Conservation (phyloP, 2,113 vertebrate genomes). For the Gymnogyps californianus region DNA sequence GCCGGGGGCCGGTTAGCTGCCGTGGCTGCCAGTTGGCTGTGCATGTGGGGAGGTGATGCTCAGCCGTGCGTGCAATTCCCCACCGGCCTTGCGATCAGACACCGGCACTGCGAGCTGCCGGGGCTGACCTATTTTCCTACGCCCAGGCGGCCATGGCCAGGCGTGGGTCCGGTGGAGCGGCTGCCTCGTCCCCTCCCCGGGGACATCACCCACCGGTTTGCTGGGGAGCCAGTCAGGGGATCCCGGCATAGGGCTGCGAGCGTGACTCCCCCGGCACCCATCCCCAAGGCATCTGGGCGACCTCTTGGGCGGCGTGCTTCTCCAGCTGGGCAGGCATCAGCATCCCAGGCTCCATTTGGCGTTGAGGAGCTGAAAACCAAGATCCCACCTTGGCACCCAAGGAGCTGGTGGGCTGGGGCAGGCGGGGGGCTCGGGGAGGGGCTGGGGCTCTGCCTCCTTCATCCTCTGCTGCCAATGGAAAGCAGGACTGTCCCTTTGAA, state of each 20-base stretch:
- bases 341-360: not conserved
- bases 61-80: slow-evolving; percentile 43
- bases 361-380: not conserved
- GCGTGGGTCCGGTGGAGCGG: not conserved
- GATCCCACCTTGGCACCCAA: not conserved
- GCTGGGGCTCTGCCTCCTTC: not conserved
- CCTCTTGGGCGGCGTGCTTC: not conserved
- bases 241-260: rapidly evolving
- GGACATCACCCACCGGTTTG: not conserved
- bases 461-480: not conserved
- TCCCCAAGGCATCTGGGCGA: not conserved
- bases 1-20: not conserved
- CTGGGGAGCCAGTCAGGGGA: not conserved
- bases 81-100: slow-evolving; percentile 37
- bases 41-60: slow-evolving; percentile 12
- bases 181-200: not conserved
- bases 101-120: slow-evolving; percentile 34
- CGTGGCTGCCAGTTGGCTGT: not conserved
- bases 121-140: slow-evolving; percentile 74
- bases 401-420: not conserved
- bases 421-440: not conserved
- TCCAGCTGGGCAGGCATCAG: not conserved
- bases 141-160: not conserved
- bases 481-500: not conserved
- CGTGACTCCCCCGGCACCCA: not conserved